These are phyloP conservation scores for Leucoma salicis DNA, from an alignment of 2,888 invertebrate species.

Conservation along the genomic window DNA sequence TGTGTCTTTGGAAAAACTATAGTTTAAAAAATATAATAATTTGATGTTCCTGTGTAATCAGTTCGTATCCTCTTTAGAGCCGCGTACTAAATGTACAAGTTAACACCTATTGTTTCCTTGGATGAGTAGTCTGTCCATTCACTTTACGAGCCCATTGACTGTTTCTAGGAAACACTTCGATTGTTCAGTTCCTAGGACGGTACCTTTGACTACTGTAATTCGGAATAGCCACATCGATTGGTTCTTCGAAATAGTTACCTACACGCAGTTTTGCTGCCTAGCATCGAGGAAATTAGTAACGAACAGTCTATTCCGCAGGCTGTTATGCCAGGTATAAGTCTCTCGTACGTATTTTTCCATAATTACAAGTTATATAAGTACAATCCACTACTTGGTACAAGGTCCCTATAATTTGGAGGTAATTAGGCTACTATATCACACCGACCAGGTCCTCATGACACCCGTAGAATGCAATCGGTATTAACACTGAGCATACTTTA, in stretches of 20 bases:
- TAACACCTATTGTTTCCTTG: conserved; percentile 63
- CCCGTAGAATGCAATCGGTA: too few species aligned
- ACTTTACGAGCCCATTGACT: conserved; percentile 46
- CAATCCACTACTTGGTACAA: too few species aligned
- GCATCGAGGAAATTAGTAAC: conserved; percentile 52
- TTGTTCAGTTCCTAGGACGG: conserved; percentile 62
- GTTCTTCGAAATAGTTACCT: conserved; percentile 33
- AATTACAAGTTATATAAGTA: too few species aligned
- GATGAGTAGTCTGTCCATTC: conserved; percentile 55
- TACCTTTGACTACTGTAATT: conserved; percentile 43
- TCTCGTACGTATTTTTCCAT: too few species aligned
- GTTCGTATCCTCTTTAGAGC: conserved; percentile 52
- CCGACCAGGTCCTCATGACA: too few species aligned
- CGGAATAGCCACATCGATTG: conserved; percentile 41
- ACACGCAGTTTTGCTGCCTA: conserved; percentile 18
- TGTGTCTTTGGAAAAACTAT: too few species aligned
- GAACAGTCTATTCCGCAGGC: too few species aligned
- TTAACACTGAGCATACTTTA: too few species aligned
- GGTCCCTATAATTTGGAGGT: too few species aligned
- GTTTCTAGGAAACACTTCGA: conserved; percentile 59
- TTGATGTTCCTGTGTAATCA: conserved; percentile 40
- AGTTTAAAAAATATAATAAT: not conserved
- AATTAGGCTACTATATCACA: too few species aligned
- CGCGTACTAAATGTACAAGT: conserved; percentile 52
- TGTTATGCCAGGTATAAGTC: too few species aligned